phyloP scores from a whole-genome alignment of 2,888 invertebrate species.

The Dicyrtoma fusca region DNA sequence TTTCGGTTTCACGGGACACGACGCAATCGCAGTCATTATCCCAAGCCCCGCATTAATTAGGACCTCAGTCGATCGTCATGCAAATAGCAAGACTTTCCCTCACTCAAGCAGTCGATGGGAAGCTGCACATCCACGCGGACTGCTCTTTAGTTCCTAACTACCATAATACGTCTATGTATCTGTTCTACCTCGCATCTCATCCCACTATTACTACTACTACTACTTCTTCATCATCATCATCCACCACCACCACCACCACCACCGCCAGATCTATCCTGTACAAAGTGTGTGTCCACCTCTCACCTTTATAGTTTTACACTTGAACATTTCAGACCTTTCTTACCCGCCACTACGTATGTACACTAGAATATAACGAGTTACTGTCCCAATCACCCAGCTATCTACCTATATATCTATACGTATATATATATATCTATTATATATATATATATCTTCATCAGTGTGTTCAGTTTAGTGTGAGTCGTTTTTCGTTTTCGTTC shows the following conservation, averaged over 20 bases:
- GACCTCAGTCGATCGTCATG: conserved; percentile 57
- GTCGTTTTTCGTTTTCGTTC: too few relatives aligned
- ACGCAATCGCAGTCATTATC: conserved; percentile 57
- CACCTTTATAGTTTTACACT: conserved; percentile 28
- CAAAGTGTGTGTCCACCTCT: conserved; percentile 45
- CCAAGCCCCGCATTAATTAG: conserved; percentile 57
- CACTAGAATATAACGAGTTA: neutral
- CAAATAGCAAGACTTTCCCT: conserved; percentile 56
- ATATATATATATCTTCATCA: too few relatives aligned
- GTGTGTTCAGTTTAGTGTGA: too few relatives aligned
- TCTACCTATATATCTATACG: too few relatives aligned
- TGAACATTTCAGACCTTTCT: neutral
- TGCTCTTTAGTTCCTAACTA: conserved; percentile 46
- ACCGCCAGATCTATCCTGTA: conserved; percentile 39
- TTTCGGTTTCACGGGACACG: conserved; percentile 56
- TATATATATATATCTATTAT: too few relatives aligned
- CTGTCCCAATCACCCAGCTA: neutral
- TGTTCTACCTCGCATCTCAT: conserved; percentile 2
- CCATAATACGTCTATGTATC: conserved; percentile 18
- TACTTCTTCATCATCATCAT: too few relatives aligned
- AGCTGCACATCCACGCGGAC: conserved; percentile 56
- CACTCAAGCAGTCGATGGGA: conserved; percentile 56
- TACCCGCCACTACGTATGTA: neutral
- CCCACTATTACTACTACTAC: conserved; percentile 13
- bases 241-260: too few relatives aligned